Percentiles rank a stretch among this genome's conserved stretches.
Conservation (phyloP, 2,113 vertebrate genomes). For the Coturnix japonica region DNA sequence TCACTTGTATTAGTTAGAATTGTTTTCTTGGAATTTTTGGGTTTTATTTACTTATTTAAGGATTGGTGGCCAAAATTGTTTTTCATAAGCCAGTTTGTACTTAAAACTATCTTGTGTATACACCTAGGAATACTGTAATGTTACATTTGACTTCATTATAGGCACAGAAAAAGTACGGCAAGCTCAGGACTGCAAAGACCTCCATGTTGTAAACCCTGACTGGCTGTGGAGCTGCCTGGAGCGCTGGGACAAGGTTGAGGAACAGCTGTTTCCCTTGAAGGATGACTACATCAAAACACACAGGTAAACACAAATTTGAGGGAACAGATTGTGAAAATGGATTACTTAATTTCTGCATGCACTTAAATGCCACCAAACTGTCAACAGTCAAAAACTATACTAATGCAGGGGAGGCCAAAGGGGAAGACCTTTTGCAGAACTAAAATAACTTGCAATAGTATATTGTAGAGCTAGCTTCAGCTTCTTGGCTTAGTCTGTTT, state of each 20-base stretch:
- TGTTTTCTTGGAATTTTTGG: not conserved
- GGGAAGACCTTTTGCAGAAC: not conserved
- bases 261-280: constrained; percentile 91
- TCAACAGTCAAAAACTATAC: not conserved
- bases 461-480: not conserved
- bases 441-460: not conserved
- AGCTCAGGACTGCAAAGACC: constrained; percentile 87
- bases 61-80: not conserved
- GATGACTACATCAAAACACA: constrained; percentile 87
- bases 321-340: not conserved
- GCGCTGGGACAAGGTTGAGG: constrained; percentile 96
- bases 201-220: constrained; percentile 93
- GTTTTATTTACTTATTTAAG: not conserved
- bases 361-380: not conserved
- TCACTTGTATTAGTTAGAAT: not conserved
- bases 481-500: not conserved
- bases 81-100: not conserved
- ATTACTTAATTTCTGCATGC: not conserved
- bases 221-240: constrained; percentile 99
- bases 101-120: not conserved
- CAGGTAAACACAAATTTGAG: constrained; percentile 70
- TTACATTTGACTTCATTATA: constrained; percentile 47
- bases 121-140: not conserved
- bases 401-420: not conserved
- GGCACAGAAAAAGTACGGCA: constrained; percentile 97